Evolutionary conservation across 2,113 vertebrate genomes (phyloP).

Genomic region (Actenoides lindsayi): DNA sequence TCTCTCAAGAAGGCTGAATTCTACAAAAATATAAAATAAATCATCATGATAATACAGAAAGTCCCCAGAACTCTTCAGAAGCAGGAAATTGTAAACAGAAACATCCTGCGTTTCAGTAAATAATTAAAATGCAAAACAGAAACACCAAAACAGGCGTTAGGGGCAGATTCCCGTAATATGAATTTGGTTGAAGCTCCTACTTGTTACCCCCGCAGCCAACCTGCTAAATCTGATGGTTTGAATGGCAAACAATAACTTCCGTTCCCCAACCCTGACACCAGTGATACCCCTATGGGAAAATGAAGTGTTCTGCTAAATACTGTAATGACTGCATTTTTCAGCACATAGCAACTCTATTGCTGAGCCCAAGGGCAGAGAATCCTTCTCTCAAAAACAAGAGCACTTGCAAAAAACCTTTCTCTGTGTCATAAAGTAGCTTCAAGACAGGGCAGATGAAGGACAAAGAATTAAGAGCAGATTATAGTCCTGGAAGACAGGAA

Average conservation of each 20-base stretch:
- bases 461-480: slow-evolving; percentile 31
- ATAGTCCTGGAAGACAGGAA: slow-evolving; percentile 17
- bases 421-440: neutral
- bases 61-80: slow-evolving; percentile 29
- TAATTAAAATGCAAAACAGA: slow-evolving; percentile 58
- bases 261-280: neutral
- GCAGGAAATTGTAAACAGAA: slow-evolving; percentile 51
- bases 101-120: slow-evolving; percentile 59
- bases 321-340: neutral
- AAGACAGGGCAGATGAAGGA: slow-evolving; percentile 20
- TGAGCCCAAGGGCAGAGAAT: slow-evolving; percentile 6
- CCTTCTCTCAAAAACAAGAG: neutral
- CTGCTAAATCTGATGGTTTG: neutral
- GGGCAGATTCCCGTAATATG: neutral
- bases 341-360: neutral
- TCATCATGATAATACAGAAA: neutral
- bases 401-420: neutral
- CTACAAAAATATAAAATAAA: neutral
- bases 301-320: neutral
- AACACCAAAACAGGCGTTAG: slow-evolving; percentile 21
- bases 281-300: neutral
- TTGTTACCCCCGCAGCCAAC: neutral
- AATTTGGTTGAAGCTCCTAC: neutral
- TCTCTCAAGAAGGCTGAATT: neutral
- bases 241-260: neutral